Conservation (phyloP, 30 jellyfish, hydroid and myxozoan genomes). For the Cassiopea andromeda region DNA sequence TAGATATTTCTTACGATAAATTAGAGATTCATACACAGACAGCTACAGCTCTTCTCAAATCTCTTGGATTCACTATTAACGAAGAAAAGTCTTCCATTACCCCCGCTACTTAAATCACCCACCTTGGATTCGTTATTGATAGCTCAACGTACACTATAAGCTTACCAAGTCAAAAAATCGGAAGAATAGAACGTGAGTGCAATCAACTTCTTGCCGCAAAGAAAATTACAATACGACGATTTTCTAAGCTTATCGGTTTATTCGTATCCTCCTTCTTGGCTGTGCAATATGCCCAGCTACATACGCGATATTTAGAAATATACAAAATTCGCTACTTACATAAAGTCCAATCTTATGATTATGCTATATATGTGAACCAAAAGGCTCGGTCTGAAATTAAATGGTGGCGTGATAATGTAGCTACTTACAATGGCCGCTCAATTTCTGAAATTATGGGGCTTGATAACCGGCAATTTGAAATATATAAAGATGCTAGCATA, state of each 20-base stretch:
- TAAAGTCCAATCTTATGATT: background rate
- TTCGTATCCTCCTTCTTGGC: background rate
- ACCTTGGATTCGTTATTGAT: conserved; percentile 19
- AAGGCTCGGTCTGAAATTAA: background rate
- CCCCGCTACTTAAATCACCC: background rate
- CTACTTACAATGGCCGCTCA: background rate
- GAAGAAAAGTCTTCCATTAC: conserved; percentile 17
- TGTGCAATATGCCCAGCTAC: background rate
- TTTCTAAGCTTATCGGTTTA: conserved; percentile 1
- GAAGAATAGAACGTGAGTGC: background rate
- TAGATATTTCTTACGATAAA: background rate
- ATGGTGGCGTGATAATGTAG: background rate
- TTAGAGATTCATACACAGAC: background rate
- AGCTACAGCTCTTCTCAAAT: background rate
- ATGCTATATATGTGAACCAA: background rate
- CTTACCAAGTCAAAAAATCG: conserved; percentile 1
- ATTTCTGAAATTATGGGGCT: background rate
- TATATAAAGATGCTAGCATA: background rate
- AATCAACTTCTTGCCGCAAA: background rate
- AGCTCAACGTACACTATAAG: background rate
- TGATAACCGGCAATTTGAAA: background rate
- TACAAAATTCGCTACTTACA: background rate
- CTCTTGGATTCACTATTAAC: conserved; percentile 30
- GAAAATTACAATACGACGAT: background rate
- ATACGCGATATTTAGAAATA: background rate